phyloP scores from a whole-genome alignment of 2,113 vertebrate genomes.

The Capreolus pygargus region DNA sequence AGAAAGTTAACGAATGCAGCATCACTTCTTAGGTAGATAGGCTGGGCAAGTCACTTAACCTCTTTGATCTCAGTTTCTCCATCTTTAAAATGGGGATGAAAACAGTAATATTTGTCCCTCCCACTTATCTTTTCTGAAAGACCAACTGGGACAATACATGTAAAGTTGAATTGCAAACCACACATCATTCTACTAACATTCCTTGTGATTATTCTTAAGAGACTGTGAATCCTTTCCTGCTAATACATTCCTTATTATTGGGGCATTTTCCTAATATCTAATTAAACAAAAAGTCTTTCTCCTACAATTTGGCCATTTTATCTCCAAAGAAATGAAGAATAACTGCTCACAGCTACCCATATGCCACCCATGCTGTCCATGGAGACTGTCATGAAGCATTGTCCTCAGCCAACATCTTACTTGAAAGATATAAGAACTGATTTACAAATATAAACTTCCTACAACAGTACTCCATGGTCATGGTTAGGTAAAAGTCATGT shows the following conservation, averaged over 20 bases:
- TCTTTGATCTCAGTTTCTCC: not conserved
- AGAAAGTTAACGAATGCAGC: not conserved
- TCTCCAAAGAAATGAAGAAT: conserved; percentile 25
- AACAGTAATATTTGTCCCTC: not conserved
- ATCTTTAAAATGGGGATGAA: not conserved
- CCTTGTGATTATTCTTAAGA: conserved; percentile 1
- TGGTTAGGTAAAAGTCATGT: not conserved
- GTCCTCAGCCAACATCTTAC: not conserved
- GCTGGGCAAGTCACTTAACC: not conserved
- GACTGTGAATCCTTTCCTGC: not conserved
- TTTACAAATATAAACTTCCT: not conserved
- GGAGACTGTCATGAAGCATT: conserved; percentile 7
- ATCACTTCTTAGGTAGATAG: not conserved
- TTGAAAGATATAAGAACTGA: not conserved
- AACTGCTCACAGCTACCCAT: not conserved
- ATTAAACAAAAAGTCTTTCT: not conserved
- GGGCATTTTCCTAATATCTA: not conserved
- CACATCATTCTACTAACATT: not conserved
- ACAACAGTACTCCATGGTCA: not conserved
- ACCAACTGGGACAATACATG: not conserved
- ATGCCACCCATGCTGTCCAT: not conserved
- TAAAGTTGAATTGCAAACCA: not conserved
- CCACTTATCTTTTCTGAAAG: not conserved
- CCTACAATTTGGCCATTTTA: not conserved
- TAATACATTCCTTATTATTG: not conserved